Evolutionary conservation across 2,113 vertebrate genomes (phyloP).

Genomic region (Archilochus colubris): DNA sequence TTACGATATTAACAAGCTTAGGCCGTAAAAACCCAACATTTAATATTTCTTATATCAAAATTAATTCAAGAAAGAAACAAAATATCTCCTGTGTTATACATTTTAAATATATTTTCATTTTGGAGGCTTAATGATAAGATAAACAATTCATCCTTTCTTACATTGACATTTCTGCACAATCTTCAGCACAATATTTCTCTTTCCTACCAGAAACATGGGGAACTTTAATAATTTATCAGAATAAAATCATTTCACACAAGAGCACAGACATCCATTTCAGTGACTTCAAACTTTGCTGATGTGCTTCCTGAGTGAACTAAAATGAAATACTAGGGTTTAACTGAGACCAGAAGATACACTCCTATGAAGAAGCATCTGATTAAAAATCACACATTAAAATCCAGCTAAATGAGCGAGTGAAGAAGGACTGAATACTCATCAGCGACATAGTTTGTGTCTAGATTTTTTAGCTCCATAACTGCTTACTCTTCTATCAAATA

Average conservation of each 20-base stretch:
- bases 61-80: background rate
- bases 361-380: background rate
- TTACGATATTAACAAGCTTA: background rate
- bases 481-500: background rate
- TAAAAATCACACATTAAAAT: background rate
- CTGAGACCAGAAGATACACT: background rate
- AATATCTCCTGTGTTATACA: background rate
- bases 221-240: background rate
- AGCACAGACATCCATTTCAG: background rate
- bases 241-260: background rate
- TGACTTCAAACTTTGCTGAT: background rate
- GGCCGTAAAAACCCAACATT: background rate
- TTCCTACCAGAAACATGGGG: background rate
- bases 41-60: background rate
- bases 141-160: background rate
- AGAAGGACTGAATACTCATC: background rate
- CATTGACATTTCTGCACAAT: accelerated
- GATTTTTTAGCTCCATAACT: background rate
- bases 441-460: background rate
- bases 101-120: background rate
- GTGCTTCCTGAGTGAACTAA: background rate
- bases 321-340: background rate
- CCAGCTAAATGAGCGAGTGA: background rate
- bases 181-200: background rate
- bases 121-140: background rate